Base-by-base conservation (phyloP, 1,140 invertebrate genomes). In the Lethocerus indicus region DNA sequence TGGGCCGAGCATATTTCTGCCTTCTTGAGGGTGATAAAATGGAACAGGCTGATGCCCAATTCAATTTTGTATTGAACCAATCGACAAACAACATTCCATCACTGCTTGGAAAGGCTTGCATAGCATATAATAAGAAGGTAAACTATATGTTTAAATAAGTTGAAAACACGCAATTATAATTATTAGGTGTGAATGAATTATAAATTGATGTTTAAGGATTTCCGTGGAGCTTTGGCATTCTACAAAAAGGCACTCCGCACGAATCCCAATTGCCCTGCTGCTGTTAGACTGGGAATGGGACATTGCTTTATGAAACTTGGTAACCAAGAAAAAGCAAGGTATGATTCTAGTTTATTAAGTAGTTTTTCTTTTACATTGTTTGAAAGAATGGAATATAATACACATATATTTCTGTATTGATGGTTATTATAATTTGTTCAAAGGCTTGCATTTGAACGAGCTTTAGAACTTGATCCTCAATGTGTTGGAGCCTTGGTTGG, bases 21-120 rank as follows among this genome's bases (percentile, higher is more conserved):
- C 68, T 99, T 3, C 70, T 98, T 18, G 94, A 99, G 71, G 93
- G 94, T 12, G 94, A 98, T 61, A 98, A 98, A 72, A 92, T 98
- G 87, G 94, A 98, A 49, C 94, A 98, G 69, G 96, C 96, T 12
- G 95, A 98, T 76, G 88, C 91, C 1, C 96, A 99, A 63, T 99
- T 99, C 61, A 98, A 98, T 70, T 99, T 98, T 69, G 95, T 99
- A 1, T 67, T 98, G 0, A 94, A 95, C 69, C 85, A 96, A 61
- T 86, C 86, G 1, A 84, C 83, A 7, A 93, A 90, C 59, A 97
- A 96, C 70, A 95, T 98, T 54, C 94, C 94, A 2, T 90, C 89
- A 14, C 65, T 98, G 28, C 73, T 98, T 6, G 96, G 96, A 27
- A 98, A 98, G 76, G 96, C 94, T 0, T 98, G 94, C 59, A 98